Evolutionary conservation across 2,113 vertebrate genomes (phyloP).

Genomic region (Catagonus wagneri): DNA sequence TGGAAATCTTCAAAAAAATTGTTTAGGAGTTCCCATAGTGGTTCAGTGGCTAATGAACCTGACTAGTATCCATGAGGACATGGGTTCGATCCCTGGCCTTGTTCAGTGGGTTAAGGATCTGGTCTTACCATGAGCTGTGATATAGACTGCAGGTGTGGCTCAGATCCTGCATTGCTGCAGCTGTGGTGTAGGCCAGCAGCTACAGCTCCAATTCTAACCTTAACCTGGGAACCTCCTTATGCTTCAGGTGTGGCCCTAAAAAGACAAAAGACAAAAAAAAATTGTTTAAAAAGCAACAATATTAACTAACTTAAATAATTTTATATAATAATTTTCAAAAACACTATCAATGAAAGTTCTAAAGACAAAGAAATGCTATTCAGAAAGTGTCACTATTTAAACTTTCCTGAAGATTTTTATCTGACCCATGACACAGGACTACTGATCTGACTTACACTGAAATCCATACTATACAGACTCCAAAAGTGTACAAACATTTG

Average conservation of each 20-base stretch:
- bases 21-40: too few species aligned
- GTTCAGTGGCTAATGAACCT: too few species aligned
- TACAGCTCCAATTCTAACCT: too few species aligned
- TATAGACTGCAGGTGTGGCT: too few species aligned
- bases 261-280: background rate
- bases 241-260: too few species aligned
- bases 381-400: background rate
- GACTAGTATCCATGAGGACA: too few species aligned
- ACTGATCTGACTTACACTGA: background rate
- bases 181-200: too few species aligned
- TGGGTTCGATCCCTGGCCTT: too few species aligned
- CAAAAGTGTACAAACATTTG: background rate
- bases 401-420: slow-evolving; percentile 6
- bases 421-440: background rate
- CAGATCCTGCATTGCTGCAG: too few species aligned
- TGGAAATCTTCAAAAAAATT: background rate
- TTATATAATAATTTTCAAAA: background rate
- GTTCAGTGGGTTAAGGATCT: too few species aligned
- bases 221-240: too few species aligned
- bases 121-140: too few species aligned
- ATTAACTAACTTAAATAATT: background rate
- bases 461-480: background rate
- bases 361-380: background rate
- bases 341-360: background rate
- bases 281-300: background rate